A percentile compares a stretch with the other conserved stretches of the same genome.
phyloP scores from a whole-genome alignment of 2,888 invertebrate species.

The Metallyticus violacea region DNA sequence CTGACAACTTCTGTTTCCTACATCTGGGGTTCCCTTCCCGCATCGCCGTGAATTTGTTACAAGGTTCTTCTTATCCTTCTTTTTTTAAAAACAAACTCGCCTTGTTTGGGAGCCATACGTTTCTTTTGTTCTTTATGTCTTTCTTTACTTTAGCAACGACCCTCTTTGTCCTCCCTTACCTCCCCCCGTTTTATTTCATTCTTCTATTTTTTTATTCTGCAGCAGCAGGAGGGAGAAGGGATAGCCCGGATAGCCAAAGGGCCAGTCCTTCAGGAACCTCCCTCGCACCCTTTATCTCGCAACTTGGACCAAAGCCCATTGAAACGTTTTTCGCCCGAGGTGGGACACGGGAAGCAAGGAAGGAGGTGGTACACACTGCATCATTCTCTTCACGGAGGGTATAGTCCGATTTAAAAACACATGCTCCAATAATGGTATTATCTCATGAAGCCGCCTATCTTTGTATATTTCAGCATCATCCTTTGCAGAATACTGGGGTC shows the following conservation, averaged over 20 bases:
- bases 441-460: not conserved
- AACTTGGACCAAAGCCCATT: constrained; percentile 16
- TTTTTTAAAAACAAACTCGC: not conserved
- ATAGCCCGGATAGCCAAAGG: constrained; percentile 9
- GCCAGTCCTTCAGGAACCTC: constrained; percentile 16
- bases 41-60: not conserved
- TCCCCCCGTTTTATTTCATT: constrained; percentile 14
- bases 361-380: not conserved
- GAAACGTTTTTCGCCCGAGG: constrained; percentile 16
- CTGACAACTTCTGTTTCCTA: not conserved
- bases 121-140: constrained; percentile 16
- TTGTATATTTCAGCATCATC: too few relatives aligned
- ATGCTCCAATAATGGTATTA: not conserved
- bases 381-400: not conserved
- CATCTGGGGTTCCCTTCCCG: not conserved
- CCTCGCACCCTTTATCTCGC: constrained; percentile 1
- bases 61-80: not conserved
- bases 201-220: constrained; percentile 13
- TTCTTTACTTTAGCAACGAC: constrained; percentile 11
- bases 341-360: not conserved
- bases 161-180: not conserved
- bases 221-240: not conserved
- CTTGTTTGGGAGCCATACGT: constrained; percentile 13
- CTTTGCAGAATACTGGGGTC: too few relatives aligned
- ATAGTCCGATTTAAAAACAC: not conserved